Percentiles rank a stretch among this genome's conserved stretches.
Evolutionary conservation across 1,140 invertebrate genomes (phyloP).

Genomic region (Bombus confusus): DNA sequence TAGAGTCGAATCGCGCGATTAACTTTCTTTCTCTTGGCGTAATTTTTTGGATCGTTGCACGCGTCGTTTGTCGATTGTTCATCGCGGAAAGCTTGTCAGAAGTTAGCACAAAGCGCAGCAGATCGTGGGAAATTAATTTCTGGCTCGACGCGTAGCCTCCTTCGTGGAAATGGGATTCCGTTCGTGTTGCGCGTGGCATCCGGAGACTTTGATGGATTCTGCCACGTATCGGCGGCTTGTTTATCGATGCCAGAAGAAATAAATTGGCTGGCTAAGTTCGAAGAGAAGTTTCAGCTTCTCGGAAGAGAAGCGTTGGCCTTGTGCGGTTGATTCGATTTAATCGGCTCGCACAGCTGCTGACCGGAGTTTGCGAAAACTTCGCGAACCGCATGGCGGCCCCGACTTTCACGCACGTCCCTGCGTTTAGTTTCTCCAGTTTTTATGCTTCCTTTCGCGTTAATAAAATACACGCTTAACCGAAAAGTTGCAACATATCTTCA

Average conservation of each 20-base stretch:
- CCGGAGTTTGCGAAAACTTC: neutral
- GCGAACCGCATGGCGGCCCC: neutral
- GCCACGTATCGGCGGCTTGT: neutral
- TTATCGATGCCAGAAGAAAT: slow-evolving; percentile 2
- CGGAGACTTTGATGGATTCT: neutral
- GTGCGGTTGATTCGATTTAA: neutral
- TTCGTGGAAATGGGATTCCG: neutral
- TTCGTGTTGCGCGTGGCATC: neutral
- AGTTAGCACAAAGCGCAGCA: neutral
- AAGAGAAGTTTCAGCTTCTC: neutral
- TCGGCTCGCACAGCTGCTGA: neutral
- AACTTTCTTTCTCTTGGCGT: neutral
- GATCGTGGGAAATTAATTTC: neutral
- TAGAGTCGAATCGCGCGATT: too few relatives aligned
- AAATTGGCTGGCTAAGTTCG: neutral
- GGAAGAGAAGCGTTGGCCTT: neutral
- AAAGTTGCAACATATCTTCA: neutral
- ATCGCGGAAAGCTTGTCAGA: too few relatives aligned
- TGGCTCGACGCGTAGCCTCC: neutral
- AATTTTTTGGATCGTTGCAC: neutral
- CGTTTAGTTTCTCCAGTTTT: neutral
- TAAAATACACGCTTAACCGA: neutral
- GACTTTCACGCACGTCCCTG: too few relatives aligned
- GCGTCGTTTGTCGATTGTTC: neutral
- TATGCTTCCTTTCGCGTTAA: neutral